Percentiles rank a stretch among this genome's conserved stretches.
phyloP scores from a whole-genome alignment of 2,888 invertebrate species.

The Nowickia ferox region DNA sequence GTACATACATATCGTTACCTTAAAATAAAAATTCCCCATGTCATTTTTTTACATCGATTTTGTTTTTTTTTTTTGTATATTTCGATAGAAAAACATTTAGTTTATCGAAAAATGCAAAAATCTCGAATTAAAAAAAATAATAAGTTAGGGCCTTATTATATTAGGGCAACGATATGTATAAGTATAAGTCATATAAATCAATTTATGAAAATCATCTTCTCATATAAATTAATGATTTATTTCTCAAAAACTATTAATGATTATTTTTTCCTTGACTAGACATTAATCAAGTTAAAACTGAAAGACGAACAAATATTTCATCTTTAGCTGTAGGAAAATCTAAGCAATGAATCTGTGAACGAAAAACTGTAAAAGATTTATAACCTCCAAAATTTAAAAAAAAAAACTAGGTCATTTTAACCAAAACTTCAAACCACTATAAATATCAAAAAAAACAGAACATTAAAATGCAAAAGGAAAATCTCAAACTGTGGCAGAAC shows the following conservation, averaged over 20 bases:
- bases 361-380: conserved; percentile 46
- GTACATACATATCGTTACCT: too few relatives aligned
- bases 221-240: background rate
- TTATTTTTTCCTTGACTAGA: background rate
- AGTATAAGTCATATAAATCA: background rate
- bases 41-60: too few relatives aligned
- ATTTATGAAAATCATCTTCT: conserved; percentile 13
- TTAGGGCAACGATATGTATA: too few relatives aligned
- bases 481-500: background rate
- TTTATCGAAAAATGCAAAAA: too few relatives aligned
- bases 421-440: background rate
- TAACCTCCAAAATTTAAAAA: conserved; percentile 27
- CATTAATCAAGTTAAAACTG: conserved; percentile 7
- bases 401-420: conserved; percentile 51
- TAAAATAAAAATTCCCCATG: too few relatives aligned
- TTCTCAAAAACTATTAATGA: background rate
- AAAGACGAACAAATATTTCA: conserved; percentile 12
- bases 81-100: too few relatives aligned
- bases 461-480: conserved; percentile 17
- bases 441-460: background rate
- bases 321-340: background rate
- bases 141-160: too few relatives aligned
- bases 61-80: too few relatives aligned
- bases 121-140: too few relatives aligned
- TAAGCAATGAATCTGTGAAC: conserved; percentile 17